A percentile compares a stretch with the other conserved stretches of the same genome.
Conservation (phyloP, 2,797 vertebrate genomes). For the Taenioides sp. region DNA sequence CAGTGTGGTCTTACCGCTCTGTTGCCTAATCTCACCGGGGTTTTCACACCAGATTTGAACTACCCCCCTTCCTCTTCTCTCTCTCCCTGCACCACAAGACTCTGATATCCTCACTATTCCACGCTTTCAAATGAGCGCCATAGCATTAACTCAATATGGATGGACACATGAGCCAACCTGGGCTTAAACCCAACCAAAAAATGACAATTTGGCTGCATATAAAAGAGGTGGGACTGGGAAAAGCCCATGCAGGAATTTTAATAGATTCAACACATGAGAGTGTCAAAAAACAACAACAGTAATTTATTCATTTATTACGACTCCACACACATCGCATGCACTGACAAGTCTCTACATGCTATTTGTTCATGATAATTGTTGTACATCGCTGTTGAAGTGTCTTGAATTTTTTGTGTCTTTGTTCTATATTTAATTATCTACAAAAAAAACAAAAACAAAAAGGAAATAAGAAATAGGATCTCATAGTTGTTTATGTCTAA, state of each 20-base stretch:
- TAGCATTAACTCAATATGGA: constrained; percentile 25
- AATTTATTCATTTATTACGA: not conserved
- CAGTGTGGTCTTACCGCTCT: constrained; percentile 61
- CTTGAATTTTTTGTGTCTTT: too few relatives aligned
- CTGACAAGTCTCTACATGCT: too few relatives aligned
- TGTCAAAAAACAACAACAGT: constrained; percentile 19
- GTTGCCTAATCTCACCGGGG: constrained; percentile 68
- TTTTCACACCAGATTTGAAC: constrained; percentile 65
- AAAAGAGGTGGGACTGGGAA: not conserved
- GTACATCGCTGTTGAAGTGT: too few relatives aligned
- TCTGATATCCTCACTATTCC: not conserved
- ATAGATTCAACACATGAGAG: constrained; percentile 27
- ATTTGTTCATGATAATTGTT: too few relatives aligned
- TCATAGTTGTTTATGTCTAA: too few relatives aligned
- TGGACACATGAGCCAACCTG: constrained; percentile 20
- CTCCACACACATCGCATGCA: too few relatives aligned
- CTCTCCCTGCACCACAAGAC: constrained; percentile 1
- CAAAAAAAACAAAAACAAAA: too few relatives aligned
- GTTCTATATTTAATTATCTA: too few relatives aligned
- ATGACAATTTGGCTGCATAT: constrained; percentile 9
- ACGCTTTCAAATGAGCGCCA: constrained; percentile 17
- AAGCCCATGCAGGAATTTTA: constrained; percentile 30
- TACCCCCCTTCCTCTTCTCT: constrained; percentile 3
- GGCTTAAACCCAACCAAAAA: constrained; percentile 32
- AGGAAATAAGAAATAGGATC: too few relatives aligned